Base-by-base conservation (phyloP, 1,140 invertebrate genomes). In the Drosophila virilis region DNA sequence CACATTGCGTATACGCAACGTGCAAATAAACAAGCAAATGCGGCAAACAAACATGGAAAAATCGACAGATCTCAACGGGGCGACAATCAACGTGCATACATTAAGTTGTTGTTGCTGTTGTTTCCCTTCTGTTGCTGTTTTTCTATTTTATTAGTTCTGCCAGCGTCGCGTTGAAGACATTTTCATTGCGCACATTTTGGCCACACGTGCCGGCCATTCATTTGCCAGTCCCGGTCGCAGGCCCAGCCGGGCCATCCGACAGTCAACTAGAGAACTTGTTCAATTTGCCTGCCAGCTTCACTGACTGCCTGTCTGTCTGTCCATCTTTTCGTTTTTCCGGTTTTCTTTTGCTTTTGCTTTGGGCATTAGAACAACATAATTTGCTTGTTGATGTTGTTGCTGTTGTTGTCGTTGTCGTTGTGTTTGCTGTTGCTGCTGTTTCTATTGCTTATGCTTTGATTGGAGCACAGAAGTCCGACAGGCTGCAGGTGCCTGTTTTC, bases 121-220 rank as follows among this genome's bases (percentile, higher is more conserved):
- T 57, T 68, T 62, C 42, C 46, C 60, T 42, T 33, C 54, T 55
- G 50, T 28, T 67, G 40, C 43, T 64, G 48, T 64, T 71, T 84
- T 77, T 72, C 66, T 58, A 61, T 77, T 83, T 88, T 88, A 88
- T 88, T 88, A 79, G 84, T 74, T 76, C 69, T 85, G 74, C 78
- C 54, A 50, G 55, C 58, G 46, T 52, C 46, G 71, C 57, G 35
- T 67, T 67, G 37, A 71, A 66, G 74, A 45, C 74, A 77, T 77
- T 77, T 73, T 73, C 72, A 75, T 65, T 72, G 76, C 73, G 80
- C 68, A 81, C 84, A 83, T 89, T 86, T 89, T 80, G 77, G 77
- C 79, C 83, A 89, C 83, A 88, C 83, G 83, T 88, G 83, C 83
- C 84, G 72, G 76, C 84, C 83, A 86, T 86, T 85, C 84, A 85